phyloP scores from a whole-genome alignment of 2,797 vertebrate genomes.

The Anableps anableps region DNA sequence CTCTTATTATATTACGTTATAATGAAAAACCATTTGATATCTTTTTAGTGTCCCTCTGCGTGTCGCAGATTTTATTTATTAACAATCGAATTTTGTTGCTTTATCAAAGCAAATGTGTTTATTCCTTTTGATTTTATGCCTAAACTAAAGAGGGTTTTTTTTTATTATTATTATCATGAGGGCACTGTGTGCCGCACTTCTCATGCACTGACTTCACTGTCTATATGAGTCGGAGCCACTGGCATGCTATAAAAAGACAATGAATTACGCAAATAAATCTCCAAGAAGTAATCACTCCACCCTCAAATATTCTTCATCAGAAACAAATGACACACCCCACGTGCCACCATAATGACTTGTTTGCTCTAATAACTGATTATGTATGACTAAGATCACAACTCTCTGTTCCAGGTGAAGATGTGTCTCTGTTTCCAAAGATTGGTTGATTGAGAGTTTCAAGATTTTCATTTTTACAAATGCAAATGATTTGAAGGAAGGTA shows the following conservation, averaged over 20 bases:
- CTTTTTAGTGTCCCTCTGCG: background rate
- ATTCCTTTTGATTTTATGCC: background rate
- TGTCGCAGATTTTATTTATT: background rate
- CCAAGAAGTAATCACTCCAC: constrained; percentile 15
- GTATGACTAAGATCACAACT: constrained; percentile 25
- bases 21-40: background rate
- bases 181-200: background rate
- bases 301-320: constrained; percentile 2
- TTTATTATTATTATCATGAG: background rate
- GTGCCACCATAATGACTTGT: background rate
- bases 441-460: background rate
- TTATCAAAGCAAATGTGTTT: background rate
- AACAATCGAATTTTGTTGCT: background rate
- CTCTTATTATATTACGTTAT: background rate
- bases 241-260: constrained; percentile 22
- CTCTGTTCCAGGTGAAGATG: constrained; percentile 64
- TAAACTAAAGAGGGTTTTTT: background rate
- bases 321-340: background rate
- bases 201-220: background rate
- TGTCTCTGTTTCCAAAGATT: constrained; percentile 23
- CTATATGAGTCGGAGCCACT: constrained; percentile 5
- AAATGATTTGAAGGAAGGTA: constrained; percentile 9
- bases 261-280: background rate
- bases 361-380: constrained; percentile 14
- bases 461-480: background rate